phyloP scores from a whole-genome alignment of 1,140 invertebrate species.

The Chironomus striatipennis region DNA sequence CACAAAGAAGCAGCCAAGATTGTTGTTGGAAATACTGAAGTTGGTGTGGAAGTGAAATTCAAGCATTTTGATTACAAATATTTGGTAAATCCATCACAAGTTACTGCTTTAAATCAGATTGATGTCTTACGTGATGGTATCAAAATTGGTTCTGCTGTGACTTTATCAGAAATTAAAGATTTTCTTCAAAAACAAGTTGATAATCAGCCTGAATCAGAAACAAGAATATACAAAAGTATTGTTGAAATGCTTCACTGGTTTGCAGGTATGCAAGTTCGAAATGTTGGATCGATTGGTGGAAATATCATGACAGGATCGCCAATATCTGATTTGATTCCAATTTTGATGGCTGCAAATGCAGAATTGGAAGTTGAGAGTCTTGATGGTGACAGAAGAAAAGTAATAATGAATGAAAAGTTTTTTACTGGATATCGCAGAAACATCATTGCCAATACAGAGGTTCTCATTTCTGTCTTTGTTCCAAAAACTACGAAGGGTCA shows the following conservation, averaged over 20 bases:
- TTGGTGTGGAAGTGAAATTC: conserved; percentile 89
- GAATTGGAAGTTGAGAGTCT: conserved; percentile 46
- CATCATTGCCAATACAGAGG: conserved; percentile 62
- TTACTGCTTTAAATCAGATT: conserved; percentile 59
- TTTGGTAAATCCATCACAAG: conserved; percentile 66
- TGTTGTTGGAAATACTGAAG: conserved; percentile 92
- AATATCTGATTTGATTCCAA: conserved; percentile 91
- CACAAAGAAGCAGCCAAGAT: conserved; percentile 67
- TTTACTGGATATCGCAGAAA: conserved; percentile 83
- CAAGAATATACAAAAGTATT: conserved; percentile 62
- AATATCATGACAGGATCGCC: conserved; percentile 94
- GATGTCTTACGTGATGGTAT: conserved; percentile 48
- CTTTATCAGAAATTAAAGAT: conserved; percentile 62
- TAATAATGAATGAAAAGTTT: conserved; percentile 74
- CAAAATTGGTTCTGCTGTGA: conserved; percentile 68
- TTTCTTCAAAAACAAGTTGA: conserved; percentile 50
- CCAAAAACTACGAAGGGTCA: conserved; percentile 55
- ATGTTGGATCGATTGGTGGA: conserved; percentile 70
- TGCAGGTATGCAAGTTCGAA: conserved; percentile 89
- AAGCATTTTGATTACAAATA: conserved; percentile 75
- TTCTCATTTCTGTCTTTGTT: conserved; percentile 64
- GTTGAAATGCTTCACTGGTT: conserved; percentile 88
- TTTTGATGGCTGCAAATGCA: conserved; percentile 67
- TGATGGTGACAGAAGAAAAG: conserved; percentile 48
- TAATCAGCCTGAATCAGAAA: conserved; percentile 49